Conservation (phyloP, 2,888 invertebrate species). For the Stramonita haemastoma region DNA sequence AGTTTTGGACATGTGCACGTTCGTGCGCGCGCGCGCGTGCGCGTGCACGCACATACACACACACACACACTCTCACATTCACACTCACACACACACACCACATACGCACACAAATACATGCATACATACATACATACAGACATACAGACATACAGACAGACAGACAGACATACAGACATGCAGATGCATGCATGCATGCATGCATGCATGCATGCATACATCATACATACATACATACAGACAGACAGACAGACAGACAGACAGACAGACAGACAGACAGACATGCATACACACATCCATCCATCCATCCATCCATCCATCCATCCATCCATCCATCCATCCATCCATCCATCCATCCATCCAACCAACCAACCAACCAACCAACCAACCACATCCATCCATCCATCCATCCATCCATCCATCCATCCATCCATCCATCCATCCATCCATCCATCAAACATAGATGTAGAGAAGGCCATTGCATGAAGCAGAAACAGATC, state of each 20-base stretch:
- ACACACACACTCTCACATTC: too few species aligned
- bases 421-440: conserved; percentile 17
- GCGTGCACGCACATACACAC: background rate
- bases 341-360: conserved; percentile 17
- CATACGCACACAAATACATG: background rate
- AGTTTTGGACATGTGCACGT: background rate
- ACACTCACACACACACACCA: background rate
- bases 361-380: too few species aligned
- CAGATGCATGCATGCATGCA: background rate
- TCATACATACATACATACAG: too few species aligned
- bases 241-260: too few species aligned
- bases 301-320: too few species aligned
- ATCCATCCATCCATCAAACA: conserved; percentile 8
- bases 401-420: conserved; percentile 17
- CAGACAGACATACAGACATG: background rate
- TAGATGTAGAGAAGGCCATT: too few species aligned
- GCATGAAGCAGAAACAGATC: too few species aligned
- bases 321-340: background rate
- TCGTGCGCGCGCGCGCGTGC: too few species aligned
- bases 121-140: background rate
- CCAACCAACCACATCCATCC: too few species aligned
- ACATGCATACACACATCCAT: too few species aligned
- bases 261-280: too few species aligned
- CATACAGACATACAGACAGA: too few species aligned
- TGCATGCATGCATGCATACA: background rate